These are phyloP conservation scores for Vicugna pacos DNA, from an alignment of 2,113 vertebrate species.

Conservation along the genomic window DNA sequence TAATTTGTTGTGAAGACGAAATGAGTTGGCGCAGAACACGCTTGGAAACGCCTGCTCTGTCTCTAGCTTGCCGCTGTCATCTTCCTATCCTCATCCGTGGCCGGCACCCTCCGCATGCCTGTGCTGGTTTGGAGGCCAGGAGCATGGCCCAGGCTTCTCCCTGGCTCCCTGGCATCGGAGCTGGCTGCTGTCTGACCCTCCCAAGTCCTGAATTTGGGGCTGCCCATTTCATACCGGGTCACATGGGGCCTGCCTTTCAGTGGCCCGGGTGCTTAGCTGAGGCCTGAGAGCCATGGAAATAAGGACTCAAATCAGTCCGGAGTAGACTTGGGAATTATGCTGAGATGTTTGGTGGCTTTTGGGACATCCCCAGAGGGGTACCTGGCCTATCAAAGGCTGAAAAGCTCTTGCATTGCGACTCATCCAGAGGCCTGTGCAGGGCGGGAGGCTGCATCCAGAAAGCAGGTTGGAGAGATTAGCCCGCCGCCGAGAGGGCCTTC, in stretches of 20 bases:
- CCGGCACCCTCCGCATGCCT: accelerated
- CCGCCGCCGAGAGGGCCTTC: accelerated
- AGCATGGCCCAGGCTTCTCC: neutral
- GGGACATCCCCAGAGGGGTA: neutral
- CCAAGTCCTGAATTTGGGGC: neutral
- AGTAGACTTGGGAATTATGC: neutral
- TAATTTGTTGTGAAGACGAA: neutral
- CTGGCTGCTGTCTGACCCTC: accelerated
- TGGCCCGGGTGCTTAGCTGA: neutral
- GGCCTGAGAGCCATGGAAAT: accelerated
- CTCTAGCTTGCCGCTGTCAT: accelerated
- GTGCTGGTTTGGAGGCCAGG: neutral
- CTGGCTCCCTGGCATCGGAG: accelerated
- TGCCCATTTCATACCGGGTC: accelerated
- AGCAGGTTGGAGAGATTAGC: neutral
- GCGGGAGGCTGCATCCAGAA: neutral
- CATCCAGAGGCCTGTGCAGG: neutral
- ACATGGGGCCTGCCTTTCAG: neutral
- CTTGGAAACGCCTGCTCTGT: neutral
- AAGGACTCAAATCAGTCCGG: too few species aligned
- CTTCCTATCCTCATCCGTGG: accelerated
- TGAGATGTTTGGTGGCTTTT: neutral
- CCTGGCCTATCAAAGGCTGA: neutral
- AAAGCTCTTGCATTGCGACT: neutral
- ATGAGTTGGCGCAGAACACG: accelerated